Evolutionary conservation across 2,113 vertebrate species (phyloP).

Genomic region (Actenoides hombroni): DNA sequence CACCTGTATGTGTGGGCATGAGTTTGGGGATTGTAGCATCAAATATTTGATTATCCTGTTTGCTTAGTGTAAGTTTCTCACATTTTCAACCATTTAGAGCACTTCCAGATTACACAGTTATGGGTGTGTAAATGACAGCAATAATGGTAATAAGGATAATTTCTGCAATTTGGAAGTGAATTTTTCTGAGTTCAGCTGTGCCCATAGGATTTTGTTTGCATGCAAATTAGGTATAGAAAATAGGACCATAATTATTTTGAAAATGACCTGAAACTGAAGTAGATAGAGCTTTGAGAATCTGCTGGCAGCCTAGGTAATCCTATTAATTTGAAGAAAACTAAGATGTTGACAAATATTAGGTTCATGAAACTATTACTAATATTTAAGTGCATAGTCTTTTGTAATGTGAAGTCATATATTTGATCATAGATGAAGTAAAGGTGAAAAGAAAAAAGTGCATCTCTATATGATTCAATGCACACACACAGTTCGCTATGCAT

Average conservation of each 20-base stretch:
- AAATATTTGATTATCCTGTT: background rate
- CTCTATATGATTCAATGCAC: background rate
- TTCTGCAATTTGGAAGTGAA: background rate
- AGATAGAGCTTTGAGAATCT: background rate
- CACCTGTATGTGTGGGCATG: background rate
- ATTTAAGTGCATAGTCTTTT: background rate
- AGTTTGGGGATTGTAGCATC: background rate
- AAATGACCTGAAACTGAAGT: background rate
- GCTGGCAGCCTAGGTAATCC: background rate
- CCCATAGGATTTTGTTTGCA: background rate
- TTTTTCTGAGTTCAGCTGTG: background rate
- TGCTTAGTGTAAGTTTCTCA: background rate
- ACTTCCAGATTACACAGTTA: background rate
- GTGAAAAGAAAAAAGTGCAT: background rate
- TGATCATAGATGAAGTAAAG: background rate
- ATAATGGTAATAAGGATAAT: conserved; percentile 4
- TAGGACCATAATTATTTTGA: background rate
- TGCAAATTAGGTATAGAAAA: background rate
- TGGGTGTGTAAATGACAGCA: background rate
- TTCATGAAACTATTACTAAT: background rate
- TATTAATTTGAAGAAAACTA: background rate
- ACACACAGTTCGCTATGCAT: background rate
- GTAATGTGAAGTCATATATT: background rate
- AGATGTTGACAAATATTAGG: background rate
- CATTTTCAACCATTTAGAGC: background rate